Conservation (phyloP, 2,888 invertebrate genomes). For the Standfussiana lucernea region DNA sequence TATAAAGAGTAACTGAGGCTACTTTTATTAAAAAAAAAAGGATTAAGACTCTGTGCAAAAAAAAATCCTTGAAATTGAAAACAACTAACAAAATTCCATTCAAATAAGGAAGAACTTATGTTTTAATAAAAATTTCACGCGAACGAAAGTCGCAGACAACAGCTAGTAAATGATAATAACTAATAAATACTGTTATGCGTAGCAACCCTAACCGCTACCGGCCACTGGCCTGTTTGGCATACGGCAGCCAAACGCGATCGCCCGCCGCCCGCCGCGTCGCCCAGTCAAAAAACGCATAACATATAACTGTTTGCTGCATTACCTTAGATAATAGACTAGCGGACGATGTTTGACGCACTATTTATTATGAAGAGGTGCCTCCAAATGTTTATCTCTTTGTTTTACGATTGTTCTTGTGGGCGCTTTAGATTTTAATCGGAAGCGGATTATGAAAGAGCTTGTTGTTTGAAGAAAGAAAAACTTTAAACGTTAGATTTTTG, state of each 20-base stretch:
- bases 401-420: conserved; percentile 54
- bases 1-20: too few relatives aligned
- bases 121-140: too few relatives aligned
- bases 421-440: conserved; percentile 50
- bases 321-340: conserved; percentile 61
- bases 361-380: conserved; percentile 53
- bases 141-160: too few relatives aligned
- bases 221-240: conserved; percentile 55
- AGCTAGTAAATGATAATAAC: too few relatives aligned
- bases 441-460: conserved; percentile 36
- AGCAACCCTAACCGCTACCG: conserved; percentile 44
- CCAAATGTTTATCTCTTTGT: conserved; percentile 47
- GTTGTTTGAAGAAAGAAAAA: conserved; percentile 10
- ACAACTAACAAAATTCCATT: too few relatives aligned
- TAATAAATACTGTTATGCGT: background rate
- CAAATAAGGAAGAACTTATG: too few relatives aligned
- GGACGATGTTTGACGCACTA: conserved; percentile 46
- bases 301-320: conserved; percentile 62
- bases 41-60: too few relatives aligned
- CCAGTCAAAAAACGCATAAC: conserved; percentile 69
- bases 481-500: background rate
- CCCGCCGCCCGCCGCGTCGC: conserved; percentile 46
- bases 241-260: conserved; percentile 44
- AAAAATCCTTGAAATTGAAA: too few relatives aligned
- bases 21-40: too few relatives aligned